phyloP scores from a whole-genome alignment of 2,113 vertebrate genomes.

The Oryzias javanicus region DNA sequence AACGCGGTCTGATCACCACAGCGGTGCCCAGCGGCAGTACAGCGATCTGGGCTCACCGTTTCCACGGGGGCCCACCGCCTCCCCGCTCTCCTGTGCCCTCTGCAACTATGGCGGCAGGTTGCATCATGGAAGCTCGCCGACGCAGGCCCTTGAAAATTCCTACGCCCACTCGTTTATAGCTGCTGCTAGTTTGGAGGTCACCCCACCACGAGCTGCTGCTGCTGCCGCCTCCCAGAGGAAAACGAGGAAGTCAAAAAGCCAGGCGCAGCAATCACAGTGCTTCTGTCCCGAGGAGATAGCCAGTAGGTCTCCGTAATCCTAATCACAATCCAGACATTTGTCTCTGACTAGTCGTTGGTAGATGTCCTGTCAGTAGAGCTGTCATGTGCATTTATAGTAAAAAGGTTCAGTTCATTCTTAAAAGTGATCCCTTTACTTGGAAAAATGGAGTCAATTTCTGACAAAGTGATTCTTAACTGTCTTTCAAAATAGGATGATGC shows the following conservation, averaged over 20 bases:
- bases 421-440: no score
- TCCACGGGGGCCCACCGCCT: conserved; percentile 82
- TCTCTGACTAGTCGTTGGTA: no score
- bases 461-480: no score
- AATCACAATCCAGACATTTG: background rate
- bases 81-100: conserved; percentile 79
- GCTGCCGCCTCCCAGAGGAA: background rate
- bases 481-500: no score
- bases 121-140: conserved; percentile 2
- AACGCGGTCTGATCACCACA: conserved; percentile 84
- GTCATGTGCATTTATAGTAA: no score
- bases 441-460: no score
- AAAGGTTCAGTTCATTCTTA: no score
- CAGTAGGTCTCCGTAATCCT: conserved; percentile 41
- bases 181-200: conserved; percentile 39
- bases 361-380: no score
- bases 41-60: conserved; percentile 38
- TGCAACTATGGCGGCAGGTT: conserved; percentile 69
- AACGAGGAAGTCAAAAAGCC: background rate
- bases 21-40: conserved; percentile 85
- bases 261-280: conserved; percentile 6
- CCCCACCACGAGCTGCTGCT: conserved; percentile 27
- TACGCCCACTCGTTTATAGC: conserved; percentile 4
- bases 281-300: conserved; percentile 26
- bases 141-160: background rate